Base-by-base conservation (phyloP, 2,113 vertebrate species). In the Sebastes fasciatus region DNA sequence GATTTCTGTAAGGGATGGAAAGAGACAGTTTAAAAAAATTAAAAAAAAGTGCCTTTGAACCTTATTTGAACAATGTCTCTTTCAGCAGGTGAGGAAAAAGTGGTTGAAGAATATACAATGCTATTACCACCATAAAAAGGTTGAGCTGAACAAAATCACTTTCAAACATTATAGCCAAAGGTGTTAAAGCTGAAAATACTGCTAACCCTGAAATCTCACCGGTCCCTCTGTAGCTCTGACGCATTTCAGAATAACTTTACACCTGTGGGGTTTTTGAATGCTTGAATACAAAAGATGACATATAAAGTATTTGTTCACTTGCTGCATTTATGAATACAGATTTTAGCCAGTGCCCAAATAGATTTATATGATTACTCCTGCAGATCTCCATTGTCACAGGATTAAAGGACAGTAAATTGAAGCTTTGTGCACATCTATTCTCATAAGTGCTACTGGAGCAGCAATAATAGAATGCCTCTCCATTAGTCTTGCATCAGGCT, bases 1-100 rank as follows among this genome's bases (percentile, higher is more conserved):
- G 98, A 99, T 96, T 97, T 99, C 98, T 99, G 95, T 34, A 86
- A 84, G 45, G 65, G 58, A 89, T 68, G n/a, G 60, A 79, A 77
- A 84, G 51, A 79, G 26, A 5, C 7, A 0, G 14, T 72, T 80
- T 34, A 34, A 34, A 19, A 23, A 52, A 43, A 58, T 4, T 4
- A 64, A 34, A 34, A 34, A 34, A 34, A 34, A 34, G n/a, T 21
- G 42, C 3, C 57, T 76, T 85, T 78, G 65, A 86, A 80, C 54
- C 34, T 62, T 13, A 79, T 75, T 89, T 68, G 58, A 73, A 83
- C 61, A 45, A 70, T 74, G 42, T 85, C 62, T 21, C 1, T 83
- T 45, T 75, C 74, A 79, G 54, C 23, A 77, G 82, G 65, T 21
- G n/a, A 74, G 65, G 34, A 65, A 77, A 77, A 75, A 75, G 51